These are phyloP conservation scores for Neotoma lepida DNA, from an alignment of 2,113 vertebrate species.

Conservation along the genomic window DNA sequence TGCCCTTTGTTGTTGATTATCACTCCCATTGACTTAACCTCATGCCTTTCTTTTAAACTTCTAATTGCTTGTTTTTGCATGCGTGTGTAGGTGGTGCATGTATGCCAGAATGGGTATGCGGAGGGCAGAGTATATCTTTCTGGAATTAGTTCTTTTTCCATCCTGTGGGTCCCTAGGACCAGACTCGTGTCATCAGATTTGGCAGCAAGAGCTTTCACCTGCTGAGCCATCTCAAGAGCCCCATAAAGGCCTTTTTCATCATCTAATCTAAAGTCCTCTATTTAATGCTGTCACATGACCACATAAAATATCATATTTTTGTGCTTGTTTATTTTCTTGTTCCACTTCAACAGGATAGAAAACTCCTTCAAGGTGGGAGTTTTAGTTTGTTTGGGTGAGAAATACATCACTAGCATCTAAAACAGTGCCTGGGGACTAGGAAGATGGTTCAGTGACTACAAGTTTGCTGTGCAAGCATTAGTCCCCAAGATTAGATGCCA, in stretches of 20 bases:
- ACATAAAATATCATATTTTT: not conserved
- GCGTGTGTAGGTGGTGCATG: not conserved
- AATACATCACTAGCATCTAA: not conserved
- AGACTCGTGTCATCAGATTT: too few relatives aligned
- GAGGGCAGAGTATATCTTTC: not conserved
- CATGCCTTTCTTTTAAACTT: not conserved
- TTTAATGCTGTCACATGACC: not conserved
- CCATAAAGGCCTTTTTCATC: not conserved
- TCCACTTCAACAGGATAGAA: not conserved
- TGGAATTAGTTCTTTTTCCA: not conserved
- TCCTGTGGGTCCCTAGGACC: not conserved
- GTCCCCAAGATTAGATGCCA: not conserved
- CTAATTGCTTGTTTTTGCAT: not conserved
- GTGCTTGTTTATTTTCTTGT: constrained; percentile 46
- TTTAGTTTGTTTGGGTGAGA: not conserved
- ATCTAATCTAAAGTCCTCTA: not conserved
- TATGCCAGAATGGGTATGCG: too few relatives aligned
- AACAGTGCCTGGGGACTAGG: not conserved
- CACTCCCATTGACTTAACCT: not conserved
- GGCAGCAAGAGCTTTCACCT: not conserved
- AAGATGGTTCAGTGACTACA: not conserved
- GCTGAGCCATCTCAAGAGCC: not conserved
- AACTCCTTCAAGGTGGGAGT: not conserved
- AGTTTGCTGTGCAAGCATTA: not conserved
- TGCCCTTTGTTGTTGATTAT: not conserved